Evolutionary conservation across 2,888 invertebrate genomes (phyloP).

Genomic region (Phorcus lineatus): DNA sequence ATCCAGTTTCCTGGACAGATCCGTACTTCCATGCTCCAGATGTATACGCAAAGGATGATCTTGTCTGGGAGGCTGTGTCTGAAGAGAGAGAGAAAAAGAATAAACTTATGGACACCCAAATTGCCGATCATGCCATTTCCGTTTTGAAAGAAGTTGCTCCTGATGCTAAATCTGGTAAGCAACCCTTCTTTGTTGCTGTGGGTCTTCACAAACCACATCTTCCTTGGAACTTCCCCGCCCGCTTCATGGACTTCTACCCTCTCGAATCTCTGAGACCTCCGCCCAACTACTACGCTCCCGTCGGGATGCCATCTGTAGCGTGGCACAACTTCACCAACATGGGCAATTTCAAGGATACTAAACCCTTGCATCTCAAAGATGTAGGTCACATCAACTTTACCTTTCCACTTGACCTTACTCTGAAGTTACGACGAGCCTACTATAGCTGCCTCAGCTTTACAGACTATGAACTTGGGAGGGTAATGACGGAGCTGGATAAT

Average conservation of each 20-base stretch:
- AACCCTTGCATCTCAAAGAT: slow-evolving; percentile 29
- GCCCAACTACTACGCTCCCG: slow-evolving; percentile 18
- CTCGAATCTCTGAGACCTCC: slow-evolving; percentile 19
- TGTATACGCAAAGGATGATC: neutral
- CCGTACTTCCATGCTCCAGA: neutral
- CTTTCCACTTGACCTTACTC: slow-evolving; percentile 32
- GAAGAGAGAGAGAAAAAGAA: neutral
- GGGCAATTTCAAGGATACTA: slow-evolving; percentile 3
- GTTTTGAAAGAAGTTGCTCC: slow-evolving; percentile 28
- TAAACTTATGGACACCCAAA: slow-evolving; percentile 35
- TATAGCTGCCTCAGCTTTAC: slow-evolving; percentile 43
- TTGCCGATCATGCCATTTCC: slow-evolving; percentile 37
- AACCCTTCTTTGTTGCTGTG: slow-evolving; percentile 51
- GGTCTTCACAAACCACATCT: slow-evolving; percentile 52
- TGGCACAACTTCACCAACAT: slow-evolving; percentile 9
- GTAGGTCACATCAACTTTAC: slow-evolving; percentile 32
- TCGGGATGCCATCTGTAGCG: slow-evolving; percentile 21
- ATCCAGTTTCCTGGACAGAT: slow-evolving; percentile 21
- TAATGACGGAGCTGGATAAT: slow-evolving; percentile 42
- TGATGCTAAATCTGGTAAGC: slow-evolving; percentile 21
- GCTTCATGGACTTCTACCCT: slow-evolving; percentile 41
- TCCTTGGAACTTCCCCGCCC: slow-evolving; percentile 45
- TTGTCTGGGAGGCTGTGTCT: slow-evolving; percentile 15
- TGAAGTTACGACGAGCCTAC: slow-evolving; percentile 46
- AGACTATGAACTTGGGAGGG: slow-evolving; percentile 46